phyloP scores from a whole-genome alignment of 2,888 invertebrate species.

The Xanthostigma xanthostigma region DNA sequence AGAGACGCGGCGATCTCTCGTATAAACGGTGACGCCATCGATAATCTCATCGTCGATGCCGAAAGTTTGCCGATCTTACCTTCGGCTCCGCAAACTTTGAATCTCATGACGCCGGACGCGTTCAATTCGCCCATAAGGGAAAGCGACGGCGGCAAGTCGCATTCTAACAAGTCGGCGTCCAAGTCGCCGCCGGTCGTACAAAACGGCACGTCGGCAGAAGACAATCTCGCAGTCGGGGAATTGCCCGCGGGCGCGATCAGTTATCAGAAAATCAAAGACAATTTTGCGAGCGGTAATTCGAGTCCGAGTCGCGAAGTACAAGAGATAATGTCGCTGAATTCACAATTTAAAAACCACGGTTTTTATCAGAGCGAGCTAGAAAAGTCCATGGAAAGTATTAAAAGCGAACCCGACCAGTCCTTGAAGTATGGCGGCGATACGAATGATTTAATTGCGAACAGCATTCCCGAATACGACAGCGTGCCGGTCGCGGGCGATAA shows the following conservation, averaged over 20 bases:
- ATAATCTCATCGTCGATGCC: constrained; percentile 15
- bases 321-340: constrained; percentile 64
- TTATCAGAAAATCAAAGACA: constrained; percentile 19
- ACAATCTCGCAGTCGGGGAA: constrained; percentile 2
- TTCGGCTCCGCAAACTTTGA: constrained; percentile 34
- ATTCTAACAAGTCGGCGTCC: no score
- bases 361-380: no score
- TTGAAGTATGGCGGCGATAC: no score
- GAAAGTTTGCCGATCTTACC: constrained; percentile 17
- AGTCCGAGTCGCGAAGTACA: constrained; percentile 83
- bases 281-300: constrained; percentile 64
- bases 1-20: background rate
- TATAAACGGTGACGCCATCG: constrained; percentile 1
- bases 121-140: constrained; percentile 48
- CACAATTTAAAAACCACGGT: constrained; percentile 13
- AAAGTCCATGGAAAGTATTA: no score
- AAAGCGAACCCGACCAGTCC: no score
- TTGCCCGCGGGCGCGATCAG: no score
- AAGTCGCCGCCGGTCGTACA: no score
- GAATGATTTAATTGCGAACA: background rate
- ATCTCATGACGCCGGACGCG: constrained; percentile 78
- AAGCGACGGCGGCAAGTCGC: constrained; percentile 13
- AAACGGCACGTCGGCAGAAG: constrained; percentile 7
- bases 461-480: background rate
- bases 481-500: constrained; percentile 1